Base-by-base conservation (phyloP, 2,888 invertebrate species). In the Eupithecia dodoneata region DNA sequence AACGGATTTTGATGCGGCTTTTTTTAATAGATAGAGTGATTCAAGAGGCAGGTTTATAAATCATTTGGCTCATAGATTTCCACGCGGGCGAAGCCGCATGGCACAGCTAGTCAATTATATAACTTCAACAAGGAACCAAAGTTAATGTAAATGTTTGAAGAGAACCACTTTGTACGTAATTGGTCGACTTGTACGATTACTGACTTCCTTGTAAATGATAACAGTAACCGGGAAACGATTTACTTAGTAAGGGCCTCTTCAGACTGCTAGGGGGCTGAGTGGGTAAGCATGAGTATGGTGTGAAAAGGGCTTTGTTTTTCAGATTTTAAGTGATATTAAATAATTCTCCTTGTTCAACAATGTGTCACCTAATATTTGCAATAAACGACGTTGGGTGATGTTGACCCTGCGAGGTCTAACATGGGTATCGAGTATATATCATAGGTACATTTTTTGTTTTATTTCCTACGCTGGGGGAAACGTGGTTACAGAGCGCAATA, bases 211-310 rank as follows among this genome's bases (percentile, higher is more conserved):
- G 5, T 69, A 44, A 69, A 69, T 69, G 15, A 67, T 67, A 45
- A 69, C 67, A 44, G 42, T 42, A 3, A 44, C 67, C 44, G 10
- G 67, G 67, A 69, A 69, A 69, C 67, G 67, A 69, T 69, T 49
- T 71, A 47, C 18, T 47, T 41, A 41, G 44, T 49, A 71, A 49
- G 49, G 15, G 44, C 67, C 49, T 18, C 49, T 47, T 71, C 49
- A 70, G 66, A 66, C 66, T 66, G 15, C 44, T 44, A 69, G 67
- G 67, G 67, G 67, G 67, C 44, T 69, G 67, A 69, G 67, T 44
- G 42, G 67, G 45, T 69, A 44, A 67, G n/a, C 3, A 10, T 30
- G 15, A 30, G 30, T 69, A 44, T 45, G 15, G 67, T 69, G 42
- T 69, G 67, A 69, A 69, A 44, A 44, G 44, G 18, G 9, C 30